Percentiles rank a stretch among this genome's conserved stretches.
These are phyloP conservation scores for Bostrychus sinensis DNA, from an alignment of 2,113 vertebrate species.

Conservation along the genomic window DNA sequence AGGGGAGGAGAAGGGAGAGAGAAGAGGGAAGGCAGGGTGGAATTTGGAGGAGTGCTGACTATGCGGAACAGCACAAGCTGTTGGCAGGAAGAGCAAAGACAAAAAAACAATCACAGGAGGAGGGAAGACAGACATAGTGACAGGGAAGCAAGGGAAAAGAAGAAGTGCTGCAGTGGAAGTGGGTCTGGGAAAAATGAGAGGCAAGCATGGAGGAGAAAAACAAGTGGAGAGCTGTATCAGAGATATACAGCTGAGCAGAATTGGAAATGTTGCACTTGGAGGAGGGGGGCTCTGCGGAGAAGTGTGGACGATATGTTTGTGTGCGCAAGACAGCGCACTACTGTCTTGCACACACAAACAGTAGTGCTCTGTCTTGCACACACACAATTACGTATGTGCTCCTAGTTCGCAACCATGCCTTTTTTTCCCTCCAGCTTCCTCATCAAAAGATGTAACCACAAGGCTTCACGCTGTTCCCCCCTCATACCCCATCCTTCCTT, in stretches of 20 bases:
- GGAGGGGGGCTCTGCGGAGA: conserved; percentile 29
- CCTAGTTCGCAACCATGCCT: conserved; percentile 53
- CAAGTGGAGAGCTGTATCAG: conserved; percentile 20
- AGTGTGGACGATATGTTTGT: conserved; percentile 38
- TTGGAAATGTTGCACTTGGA: conserved; percentile 35
- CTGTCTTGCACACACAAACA: too few relatives aligned
- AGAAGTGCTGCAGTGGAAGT: conserved; percentile 23
- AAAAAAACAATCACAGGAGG: conserved; percentile 57
- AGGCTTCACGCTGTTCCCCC: conserved; percentile 70
- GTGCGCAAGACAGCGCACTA: conserved; percentile 2
- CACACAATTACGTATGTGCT: conserved; percentile 54
- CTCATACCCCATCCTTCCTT: conserved; percentile 48
- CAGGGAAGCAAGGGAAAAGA: conserved; percentile 24
- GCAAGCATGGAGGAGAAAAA: conserved; percentile 31
- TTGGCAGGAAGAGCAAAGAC: conserved; percentile 67
- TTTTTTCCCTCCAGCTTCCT: conserved; percentile 53
- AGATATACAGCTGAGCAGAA: conserved; percentile 50
- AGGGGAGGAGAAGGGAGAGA: conserved; percentile 31
- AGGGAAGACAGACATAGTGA: conserved; percentile 13
- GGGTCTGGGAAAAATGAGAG: conserved; percentile 4
- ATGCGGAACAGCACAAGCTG: conserved; percentile 64
- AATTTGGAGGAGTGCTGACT: conserved; percentile 74
- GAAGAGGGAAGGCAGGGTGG: conserved; percentile 33
- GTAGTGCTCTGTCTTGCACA: too few relatives aligned
- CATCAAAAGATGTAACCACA: conserved; percentile 79